These are phyloP conservation scores for Eulemur macaco DNA, from an alignment of 2,113 vertebrate species.

Conservation along the genomic window DNA sequence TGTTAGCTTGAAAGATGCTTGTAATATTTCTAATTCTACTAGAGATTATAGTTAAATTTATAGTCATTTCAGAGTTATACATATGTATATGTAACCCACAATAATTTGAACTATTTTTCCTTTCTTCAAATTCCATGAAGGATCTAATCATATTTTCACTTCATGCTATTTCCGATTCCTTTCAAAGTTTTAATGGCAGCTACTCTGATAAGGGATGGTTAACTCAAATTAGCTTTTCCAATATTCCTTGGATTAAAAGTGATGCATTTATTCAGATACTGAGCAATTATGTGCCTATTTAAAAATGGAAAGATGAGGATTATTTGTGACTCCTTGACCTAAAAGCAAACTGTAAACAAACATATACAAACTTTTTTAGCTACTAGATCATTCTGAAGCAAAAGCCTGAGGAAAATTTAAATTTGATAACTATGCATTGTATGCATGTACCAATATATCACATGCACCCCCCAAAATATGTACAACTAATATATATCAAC, in stretches of 20 bases:
- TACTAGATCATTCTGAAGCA: not conserved
- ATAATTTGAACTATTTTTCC: not conserved
- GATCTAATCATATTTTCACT: not conserved
- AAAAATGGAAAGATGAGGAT: not conserved
- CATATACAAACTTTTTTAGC: not conserved
- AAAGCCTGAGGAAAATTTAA: not conserved
- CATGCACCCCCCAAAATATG: too few relatives aligned
- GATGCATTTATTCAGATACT: not conserved
- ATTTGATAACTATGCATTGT: not conserved
- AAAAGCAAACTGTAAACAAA: not conserved
- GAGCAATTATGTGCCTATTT: not conserved
- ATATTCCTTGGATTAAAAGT: not conserved
- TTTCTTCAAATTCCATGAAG: not conserved
- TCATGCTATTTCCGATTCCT: not conserved
- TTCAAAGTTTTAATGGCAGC: not conserved
- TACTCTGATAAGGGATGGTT: not conserved
- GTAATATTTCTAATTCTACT: not conserved
- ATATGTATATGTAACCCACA: not conserved
- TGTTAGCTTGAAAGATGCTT: not conserved
- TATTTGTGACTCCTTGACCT: not conserved
- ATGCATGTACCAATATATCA: too few relatives aligned
- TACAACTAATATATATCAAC: too few relatives aligned
- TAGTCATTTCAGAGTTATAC: too few relatives aligned
- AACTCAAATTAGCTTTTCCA: not conserved
- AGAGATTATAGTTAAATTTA: not conserved